Percentiles rank a stretch among this genome's conserved stretches.
phyloP scores from a whole-genome alignment of 2,113 vertebrate species.

The Halichoerus grypus region DNA sequence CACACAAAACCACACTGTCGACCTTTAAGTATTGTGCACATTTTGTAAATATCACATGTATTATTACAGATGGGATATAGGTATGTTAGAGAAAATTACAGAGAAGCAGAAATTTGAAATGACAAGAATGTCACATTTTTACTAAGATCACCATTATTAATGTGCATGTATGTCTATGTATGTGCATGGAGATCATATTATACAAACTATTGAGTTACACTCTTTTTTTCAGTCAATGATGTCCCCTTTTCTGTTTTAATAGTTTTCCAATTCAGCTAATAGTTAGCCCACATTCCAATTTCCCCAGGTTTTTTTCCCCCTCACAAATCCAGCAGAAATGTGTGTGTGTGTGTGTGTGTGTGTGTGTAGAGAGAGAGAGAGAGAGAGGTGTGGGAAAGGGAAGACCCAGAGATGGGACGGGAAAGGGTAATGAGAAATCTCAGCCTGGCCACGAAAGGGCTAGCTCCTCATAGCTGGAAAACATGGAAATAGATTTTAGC shows the following conservation, averaged over 20 bases:
- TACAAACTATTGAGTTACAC: background rate
- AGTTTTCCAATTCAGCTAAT: background rate
- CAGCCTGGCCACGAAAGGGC: background rate
- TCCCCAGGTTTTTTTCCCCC: background rate
- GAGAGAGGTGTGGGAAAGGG: background rate
- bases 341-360: background rate
- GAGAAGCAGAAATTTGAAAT: background rate
- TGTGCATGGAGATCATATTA: background rate
- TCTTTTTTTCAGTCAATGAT: background rate
- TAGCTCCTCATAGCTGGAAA: background rate
- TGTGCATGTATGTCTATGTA: background rate
- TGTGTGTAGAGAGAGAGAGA: background rate
- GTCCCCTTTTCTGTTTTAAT: background rate
- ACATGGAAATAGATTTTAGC: background rate
- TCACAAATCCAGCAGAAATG: background rate
- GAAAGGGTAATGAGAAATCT: slow-evolving; percentile 27
- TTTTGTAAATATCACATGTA: background rate
- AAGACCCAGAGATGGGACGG: background rate
- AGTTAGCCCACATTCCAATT: background rate
- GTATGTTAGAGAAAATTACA: background rate
- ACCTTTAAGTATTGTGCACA: background rate
- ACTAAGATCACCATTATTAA: background rate
- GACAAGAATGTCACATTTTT: background rate
- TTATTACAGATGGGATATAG: background rate
- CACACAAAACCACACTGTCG: background rate